phyloP scores from a whole-genome alignment of 2,113 vertebrate genomes.

The Cephalopholis sonnerati region DNA sequence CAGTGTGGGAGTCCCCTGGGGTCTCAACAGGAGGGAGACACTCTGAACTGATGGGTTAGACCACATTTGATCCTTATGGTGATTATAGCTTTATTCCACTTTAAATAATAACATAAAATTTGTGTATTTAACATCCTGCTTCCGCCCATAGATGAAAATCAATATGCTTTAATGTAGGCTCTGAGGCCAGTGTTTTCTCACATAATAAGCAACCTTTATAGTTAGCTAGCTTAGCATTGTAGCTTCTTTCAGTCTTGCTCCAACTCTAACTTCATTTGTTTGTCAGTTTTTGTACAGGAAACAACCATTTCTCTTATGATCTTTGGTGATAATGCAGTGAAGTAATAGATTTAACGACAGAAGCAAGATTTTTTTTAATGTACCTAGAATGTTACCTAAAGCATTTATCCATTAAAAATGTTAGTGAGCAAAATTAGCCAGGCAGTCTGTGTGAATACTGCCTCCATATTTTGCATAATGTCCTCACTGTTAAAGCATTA shows the following conservation, averaged over 20 bases:
- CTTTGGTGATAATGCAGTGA: neutral
- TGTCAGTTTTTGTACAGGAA: neutral
- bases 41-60: conserved; percentile 11
- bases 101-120: neutral
- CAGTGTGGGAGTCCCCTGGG: neutral
- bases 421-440: neutral
- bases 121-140: conserved; percentile 1
- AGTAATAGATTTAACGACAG: neutral
- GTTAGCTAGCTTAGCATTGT: neutral
- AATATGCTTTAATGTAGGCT: neutral
- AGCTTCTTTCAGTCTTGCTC: neutral
- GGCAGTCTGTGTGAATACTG: neutral
- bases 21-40: conserved; percentile 13
- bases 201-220: neutral
- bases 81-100: neutral
- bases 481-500: neutral
- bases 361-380: neutral
- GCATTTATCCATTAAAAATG: too few relatives aligned
- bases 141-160: neutral
- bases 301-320: neutral
- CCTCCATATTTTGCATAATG: neutral
- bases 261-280: neutral
- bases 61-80: neutral
- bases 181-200: neutral
- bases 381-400: neutral